Evolutionary conservation across 1,140 invertebrate genomes (phyloP).

Genomic region (Bactericera cockerelli): DNA sequence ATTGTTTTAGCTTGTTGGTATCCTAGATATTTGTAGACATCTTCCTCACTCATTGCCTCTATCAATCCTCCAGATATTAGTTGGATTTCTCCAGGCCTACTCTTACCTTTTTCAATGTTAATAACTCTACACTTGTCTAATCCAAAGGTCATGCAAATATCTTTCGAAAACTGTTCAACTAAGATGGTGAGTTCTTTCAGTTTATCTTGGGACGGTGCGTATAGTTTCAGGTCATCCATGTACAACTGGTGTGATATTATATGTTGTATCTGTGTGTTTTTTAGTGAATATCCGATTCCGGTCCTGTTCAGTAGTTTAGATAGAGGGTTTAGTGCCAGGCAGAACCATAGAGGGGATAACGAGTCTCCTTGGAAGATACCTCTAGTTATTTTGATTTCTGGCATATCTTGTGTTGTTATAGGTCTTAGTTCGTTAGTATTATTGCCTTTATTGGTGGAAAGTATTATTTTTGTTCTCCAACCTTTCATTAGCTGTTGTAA

Average conservation of each 20-base stretch:
- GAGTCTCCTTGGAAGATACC: neutral
- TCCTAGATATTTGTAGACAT: neutral
- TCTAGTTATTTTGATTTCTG: neutral
- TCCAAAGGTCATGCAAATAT: neutral
- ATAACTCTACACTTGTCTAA: neutral
- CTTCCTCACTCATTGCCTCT: neutral
- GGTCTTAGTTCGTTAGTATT: neutral
- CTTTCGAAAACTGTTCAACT: neutral
- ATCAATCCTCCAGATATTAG: neutral
- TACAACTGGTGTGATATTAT: neutral
- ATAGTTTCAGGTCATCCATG: slow-evolving; percentile 2
- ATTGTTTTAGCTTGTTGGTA: neutral
- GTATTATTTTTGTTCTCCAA: neutral
- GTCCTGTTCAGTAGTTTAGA: neutral
- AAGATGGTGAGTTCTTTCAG: neutral
- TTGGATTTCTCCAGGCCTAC: neutral
- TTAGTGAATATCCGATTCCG: neutral
- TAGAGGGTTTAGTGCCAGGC: neutral
- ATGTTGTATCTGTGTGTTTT: neutral
- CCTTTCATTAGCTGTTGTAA: neutral
- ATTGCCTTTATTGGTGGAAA: too few relatives aligned
- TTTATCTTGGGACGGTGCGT: neutral
- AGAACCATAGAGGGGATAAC: neutral
- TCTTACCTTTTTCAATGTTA: neutral
- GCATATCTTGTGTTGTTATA: neutral